phyloP scores from a whole-genome alignment of 1,140 invertebrate genomes.

The Stratiolaelaps scimitus region DNA sequence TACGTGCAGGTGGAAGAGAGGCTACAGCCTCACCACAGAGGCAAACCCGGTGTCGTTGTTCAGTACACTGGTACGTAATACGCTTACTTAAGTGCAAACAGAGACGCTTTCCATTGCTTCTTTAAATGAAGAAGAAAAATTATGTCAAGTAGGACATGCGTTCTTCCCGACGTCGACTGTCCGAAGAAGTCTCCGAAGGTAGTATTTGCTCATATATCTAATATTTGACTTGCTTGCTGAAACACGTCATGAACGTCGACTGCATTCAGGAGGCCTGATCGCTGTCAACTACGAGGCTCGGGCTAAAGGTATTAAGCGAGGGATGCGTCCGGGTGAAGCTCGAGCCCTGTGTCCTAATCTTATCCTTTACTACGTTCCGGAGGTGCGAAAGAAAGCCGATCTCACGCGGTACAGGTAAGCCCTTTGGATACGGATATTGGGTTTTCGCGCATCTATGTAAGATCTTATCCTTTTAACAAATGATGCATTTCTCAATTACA shows the following conservation, averaged over 20 bases:
- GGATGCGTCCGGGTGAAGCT: conserved; percentile 82
- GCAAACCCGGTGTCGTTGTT: conserved; percentile 81
- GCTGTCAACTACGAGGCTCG: conserved; percentile 93
- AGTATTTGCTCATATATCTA: too few species aligned
- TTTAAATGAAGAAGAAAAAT: too few species aligned
- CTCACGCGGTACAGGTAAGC: conserved; percentile 63
- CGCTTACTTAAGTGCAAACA: background rate
- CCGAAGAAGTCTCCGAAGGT: too few species aligned
- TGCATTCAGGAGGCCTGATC: conserved; percentile 60
- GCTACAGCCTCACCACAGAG: conserved; percentile 59
- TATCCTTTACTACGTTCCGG: conserved; percentile 66
- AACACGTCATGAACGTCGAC: too few species aligned
- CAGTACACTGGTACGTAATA: conserved; percentile 62
- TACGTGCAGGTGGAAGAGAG: conserved; percentile 86
- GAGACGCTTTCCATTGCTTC: too few species aligned
- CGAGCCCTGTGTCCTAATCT: conserved; percentile 75
- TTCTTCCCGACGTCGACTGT: too few species aligned
- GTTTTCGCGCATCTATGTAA: too few species aligned
- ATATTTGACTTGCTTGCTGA: background rate
- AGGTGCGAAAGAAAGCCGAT: conserved; percentile 77
- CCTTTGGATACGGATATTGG: too few species aligned
- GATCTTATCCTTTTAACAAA: too few species aligned
- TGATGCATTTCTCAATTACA: too few species aligned
- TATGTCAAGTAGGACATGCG: too few species aligned
- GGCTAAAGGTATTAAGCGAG: conserved; percentile 68